Percentiles rank a stretch among this genome's conserved stretches.
phyloP scores from a whole-genome alignment of 2,888 invertebrate genomes.

The Cantharis rustica region DNA sequence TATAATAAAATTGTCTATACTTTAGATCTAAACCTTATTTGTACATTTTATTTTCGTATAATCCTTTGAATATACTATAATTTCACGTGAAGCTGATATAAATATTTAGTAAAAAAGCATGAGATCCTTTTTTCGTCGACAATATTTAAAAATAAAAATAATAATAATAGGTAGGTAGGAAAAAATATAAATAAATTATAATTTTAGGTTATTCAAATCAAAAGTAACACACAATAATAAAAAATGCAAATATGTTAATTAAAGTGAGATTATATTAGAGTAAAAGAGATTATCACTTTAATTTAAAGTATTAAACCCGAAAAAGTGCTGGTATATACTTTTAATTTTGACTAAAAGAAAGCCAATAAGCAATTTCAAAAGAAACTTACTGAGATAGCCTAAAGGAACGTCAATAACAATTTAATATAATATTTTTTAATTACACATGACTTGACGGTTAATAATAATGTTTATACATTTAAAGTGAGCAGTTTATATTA shows the following conservation, averaged over 20 bases:
- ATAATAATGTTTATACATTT: neutral
- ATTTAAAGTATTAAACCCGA: neutral
- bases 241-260: neutral
- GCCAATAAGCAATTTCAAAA: slow-evolving; percentile 3
- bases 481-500: neutral
- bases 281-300: neutral
- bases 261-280: neutral
- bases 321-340: neutral
- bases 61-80: too few species aligned
- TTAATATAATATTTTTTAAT: slow-evolving; percentile 4
- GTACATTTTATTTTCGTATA: too few species aligned
- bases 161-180: too few species aligned
- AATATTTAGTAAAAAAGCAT: too few species aligned
- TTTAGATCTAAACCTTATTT: too few species aligned
- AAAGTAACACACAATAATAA: neutral
- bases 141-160: too few species aligned
- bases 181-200: neutral
- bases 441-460: slow-evolving; percentile 4
- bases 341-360: neutral
- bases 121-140: too few species aligned
- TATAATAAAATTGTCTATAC: too few species aligned
- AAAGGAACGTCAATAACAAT: slow-evolving; percentile 1
- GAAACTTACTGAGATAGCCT: neutral
- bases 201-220: neutral
- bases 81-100: too few species aligned